phyloP scores from a whole-genome alignment of 2,888 invertebrate genomes.

The Hydroisotoma schaefferi region DNA sequence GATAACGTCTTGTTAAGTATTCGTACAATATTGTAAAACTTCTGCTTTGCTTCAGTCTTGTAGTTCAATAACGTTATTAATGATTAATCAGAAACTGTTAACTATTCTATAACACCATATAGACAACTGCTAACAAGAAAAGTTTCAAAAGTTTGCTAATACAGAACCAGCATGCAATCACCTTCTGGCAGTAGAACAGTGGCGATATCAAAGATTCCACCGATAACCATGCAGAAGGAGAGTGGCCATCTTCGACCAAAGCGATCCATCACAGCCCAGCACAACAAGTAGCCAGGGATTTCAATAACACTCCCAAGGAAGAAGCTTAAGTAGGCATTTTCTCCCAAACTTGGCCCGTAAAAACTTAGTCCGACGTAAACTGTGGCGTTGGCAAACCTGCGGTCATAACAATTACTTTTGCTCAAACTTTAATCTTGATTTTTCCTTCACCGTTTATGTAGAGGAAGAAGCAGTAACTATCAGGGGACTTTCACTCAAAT shows the following conservation, averaged over 20 bases:
- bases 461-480: too few relatives aligned
- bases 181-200: constrained; percentile 78
- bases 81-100: too few relatives aligned
- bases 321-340: constrained; percentile 83
- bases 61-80: too few relatives aligned
- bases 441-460: too few relatives aligned
- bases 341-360: constrained; percentile 83
- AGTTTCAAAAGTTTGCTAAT: not conserved
- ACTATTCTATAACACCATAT: too few relatives aligned
- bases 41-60: too few relatives aligned
- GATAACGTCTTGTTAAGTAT: too few relatives aligned
- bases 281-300: constrained; percentile 80
- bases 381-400: constrained; percentile 80
- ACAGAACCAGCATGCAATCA: constrained; percentile 51
- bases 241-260: constrained; percentile 86
- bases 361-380: constrained; percentile 89
- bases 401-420: not conserved
- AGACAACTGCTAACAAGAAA: not conserved
- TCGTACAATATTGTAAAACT: too few relatives aligned
- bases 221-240: constrained; percentile 77
- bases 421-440: too few relatives aligned
- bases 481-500: too few relatives aligned
- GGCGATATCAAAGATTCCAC: constrained; percentile 77
- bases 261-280: constrained; percentile 84
- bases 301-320: constrained; percentile 81